phyloP scores from a whole-genome alignment of 2,113 vertebrate species.

The Lipotes vexillifer region DNA sequence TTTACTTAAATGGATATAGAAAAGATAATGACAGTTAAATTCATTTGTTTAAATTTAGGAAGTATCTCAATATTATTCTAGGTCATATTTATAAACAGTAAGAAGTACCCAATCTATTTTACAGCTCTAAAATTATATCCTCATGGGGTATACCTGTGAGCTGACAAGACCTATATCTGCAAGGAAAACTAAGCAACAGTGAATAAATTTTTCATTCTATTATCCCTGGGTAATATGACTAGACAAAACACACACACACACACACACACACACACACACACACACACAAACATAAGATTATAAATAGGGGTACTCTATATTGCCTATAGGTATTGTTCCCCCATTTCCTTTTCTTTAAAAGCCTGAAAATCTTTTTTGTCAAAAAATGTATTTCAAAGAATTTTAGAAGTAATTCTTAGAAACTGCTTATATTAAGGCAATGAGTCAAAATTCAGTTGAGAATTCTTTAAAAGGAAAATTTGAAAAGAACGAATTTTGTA shows the following conservation, averaged over 20 bases:
- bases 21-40: constrained; percentile 4
- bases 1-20: background rate
- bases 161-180: background rate
- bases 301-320: constrained; percentile 8
- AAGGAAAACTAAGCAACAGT: background rate
- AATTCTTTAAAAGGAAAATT: background rate
- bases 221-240: constrained; percentile 7
- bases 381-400: background rate
- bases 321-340: background rate
- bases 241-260: constrained; percentile 1
- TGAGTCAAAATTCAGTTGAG: background rate
- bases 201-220: constrained; percentile 49
- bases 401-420: constrained; percentile 13
- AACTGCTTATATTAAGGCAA: background rate
- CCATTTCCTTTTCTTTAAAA: constrained; percentile 47
- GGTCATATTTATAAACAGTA: background rate
- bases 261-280: background rate
- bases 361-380: background rate
- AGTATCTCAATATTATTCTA: background rate
- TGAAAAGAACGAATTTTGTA: background rate
- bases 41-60: background rate
- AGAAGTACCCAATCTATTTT: background rate
- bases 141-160: background rate
- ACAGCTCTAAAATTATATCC: constrained; percentile 25
- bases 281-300: constrained; percentile 37